Evolutionary conservation across 2,797 vertebrate species (phyloP).

Genomic region (Squalus acanthias): DNA sequence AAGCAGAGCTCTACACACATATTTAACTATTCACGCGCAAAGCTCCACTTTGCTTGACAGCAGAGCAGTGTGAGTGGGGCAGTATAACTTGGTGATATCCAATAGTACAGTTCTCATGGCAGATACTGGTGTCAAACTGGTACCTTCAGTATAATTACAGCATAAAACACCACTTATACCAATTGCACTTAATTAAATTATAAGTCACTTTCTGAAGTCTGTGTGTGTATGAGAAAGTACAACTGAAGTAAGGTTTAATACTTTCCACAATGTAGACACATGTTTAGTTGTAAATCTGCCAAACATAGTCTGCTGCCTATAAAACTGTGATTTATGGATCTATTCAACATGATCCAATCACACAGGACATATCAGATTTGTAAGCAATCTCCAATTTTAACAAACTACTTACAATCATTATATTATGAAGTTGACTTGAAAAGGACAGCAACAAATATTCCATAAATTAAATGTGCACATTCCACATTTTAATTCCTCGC

Average conservation of each 20-base stretch:
- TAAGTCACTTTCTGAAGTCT: background rate
- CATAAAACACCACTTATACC: background rate
- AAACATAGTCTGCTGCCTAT: background rate
- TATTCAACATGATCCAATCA: background rate
- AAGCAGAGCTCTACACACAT: background rate
- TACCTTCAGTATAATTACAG: background rate
- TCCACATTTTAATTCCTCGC: background rate
- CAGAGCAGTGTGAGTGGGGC: background rate
- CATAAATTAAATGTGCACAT: background rate
- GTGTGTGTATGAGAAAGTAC: background rate
- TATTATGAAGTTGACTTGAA: background rate
- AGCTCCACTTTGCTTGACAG: background rate
- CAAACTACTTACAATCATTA: background rate
- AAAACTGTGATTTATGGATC: constrained; percentile 5
- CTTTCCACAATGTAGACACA: background rate
- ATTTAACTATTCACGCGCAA: background rate
- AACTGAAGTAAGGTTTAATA: constrained; percentile 4
- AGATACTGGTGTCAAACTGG: background rate
- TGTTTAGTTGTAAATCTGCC: constrained; percentile 30
- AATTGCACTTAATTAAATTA: background rate
- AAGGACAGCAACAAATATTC: constrained; percentile 7
- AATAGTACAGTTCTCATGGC: background rate
- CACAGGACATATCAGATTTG: background rate
- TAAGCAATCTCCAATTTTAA: background rate
- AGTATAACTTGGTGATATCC: background rate